phyloP scores from a whole-genome alignment of 1,140 invertebrate genomes.

The Aphelinus certus region DNA sequence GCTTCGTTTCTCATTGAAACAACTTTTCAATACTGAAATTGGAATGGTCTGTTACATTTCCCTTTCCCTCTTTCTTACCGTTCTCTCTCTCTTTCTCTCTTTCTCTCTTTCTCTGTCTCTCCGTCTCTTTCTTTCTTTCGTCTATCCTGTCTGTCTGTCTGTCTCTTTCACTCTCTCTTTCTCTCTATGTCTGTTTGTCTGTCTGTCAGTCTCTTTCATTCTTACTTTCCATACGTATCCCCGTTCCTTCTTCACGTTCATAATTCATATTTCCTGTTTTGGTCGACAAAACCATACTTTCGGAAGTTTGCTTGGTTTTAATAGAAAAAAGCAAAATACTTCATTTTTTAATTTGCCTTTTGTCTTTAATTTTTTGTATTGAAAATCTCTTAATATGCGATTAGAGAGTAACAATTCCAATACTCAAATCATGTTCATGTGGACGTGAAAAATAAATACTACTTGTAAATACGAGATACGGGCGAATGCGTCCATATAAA shows the following conservation, averaged over 20 bases:
- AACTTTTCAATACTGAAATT: conserved; percentile 64
- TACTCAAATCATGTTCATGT: conserved; percentile 54
- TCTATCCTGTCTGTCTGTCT: not conserved
- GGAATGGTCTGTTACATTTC: conserved; percentile 59
- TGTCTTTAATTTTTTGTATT: conserved; percentile 38
- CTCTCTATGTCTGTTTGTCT: not conserved
- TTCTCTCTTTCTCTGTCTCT: conserved; percentile 1
- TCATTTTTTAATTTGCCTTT: too few species aligned
- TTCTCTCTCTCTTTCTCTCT: conserved; percentile 34
- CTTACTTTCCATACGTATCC: conserved; percentile 33
- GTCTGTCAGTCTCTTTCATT: conserved; percentile 34
- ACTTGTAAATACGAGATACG: conserved; percentile 49
- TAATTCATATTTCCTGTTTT: conserved; percentile 2
- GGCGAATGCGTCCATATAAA: conserved; percentile 34
- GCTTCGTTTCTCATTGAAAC: conserved; percentile 39
- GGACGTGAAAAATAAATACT: conserved; percentile 63
- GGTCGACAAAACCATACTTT: too few species aligned
- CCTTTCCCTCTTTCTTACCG: conserved; percentile 43
- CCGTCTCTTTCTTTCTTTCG: conserved; percentile 2
- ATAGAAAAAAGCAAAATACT: too few species aligned
- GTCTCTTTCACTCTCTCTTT: conserved; percentile 35
- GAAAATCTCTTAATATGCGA: conserved; percentile 45
- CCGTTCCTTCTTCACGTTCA: not conserved
- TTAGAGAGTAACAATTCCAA: conserved; percentile 47
- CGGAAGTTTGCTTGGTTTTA: too few species aligned